Base-by-base conservation (phyloP, 2,888 invertebrate genomes). In the Ditylenchus weischeri region DNA sequence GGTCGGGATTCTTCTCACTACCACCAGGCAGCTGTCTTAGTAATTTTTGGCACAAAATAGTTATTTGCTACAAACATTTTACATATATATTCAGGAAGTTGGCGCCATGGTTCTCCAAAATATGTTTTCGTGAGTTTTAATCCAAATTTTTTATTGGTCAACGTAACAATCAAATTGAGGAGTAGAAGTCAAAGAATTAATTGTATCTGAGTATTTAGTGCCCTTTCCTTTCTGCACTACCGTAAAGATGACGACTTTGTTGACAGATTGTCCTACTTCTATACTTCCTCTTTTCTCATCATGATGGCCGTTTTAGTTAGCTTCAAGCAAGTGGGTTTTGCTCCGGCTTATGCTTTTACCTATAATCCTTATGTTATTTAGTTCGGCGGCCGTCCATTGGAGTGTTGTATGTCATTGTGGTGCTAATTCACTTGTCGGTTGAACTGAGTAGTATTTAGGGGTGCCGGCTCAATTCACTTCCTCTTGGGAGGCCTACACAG, bases 401-500 rank as follows among this genome's bases (percentile, higher is more conserved):
- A 82, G 71, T 84, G 84, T 73, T 84, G 72, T 73, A 66, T 67
- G 21, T 64, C 65, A 15, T 35, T 21, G 19, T 29, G 47, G 21
- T 19, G 35, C 21, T 59, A 18, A 19, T 61, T 36, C 43, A 21
- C 8, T 29, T 65, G 23, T n/a, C 21, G 11, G 63, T 23, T 50
- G 51, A 18, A 50, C 2, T 4, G 29, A 29, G 29, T 29, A 23
- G 36, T 23, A 35, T 50, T 35, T 18, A 63, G 51, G 85, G 85
- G 84, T 84, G 62, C 85, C 85, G 21, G 85, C 85, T 5, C 84
- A 85, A 75, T 86, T 86, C 79, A 85, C 85, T 8, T 84, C 84
- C 43, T 84, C 85, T 23, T 86, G 86, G 82, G 84, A 85, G 69
- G 85, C 85, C 70, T 86, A 86, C 78, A 84, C 86, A 21, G 86